These are phyloP conservation scores for Xylota segnis DNA, from an alignment of 2,888 invertebrate species.

Conservation along the genomic window DNA sequence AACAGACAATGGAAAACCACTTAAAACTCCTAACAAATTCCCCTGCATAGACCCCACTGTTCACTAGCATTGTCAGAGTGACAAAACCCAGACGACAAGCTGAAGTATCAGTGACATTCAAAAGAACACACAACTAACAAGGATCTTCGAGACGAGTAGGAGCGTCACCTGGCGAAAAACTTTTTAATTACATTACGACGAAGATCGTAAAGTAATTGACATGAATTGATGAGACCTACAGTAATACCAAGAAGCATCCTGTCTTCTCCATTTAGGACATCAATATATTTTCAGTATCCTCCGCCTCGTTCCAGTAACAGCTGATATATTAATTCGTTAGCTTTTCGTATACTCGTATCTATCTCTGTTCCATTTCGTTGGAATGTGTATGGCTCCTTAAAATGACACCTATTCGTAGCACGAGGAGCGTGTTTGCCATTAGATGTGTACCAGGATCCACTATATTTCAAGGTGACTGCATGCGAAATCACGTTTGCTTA, in stretches of 20 bases:
- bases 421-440: slow-evolving; percentile 55
- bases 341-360: slow-evolving; percentile 3
- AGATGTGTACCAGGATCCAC: slow-evolving; percentile 11
- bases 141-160: background rate
- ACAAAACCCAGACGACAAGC: slow-evolving; percentile 23
- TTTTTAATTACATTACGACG: slow-evolving; percentile 73
- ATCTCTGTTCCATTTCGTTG: background rate
- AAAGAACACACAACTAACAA: slow-evolving; percentile 19
- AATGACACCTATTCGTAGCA: slow-evolving; percentile 31
- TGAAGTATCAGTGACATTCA: slow-evolving; percentile 18
- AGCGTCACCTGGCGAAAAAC: slow-evolving; percentile 54
- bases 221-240: slow-evolving; percentile 55
- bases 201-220: slow-evolving; percentile 72
- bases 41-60: slow-evolving; percentile 12
- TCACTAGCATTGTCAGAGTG: background rate
- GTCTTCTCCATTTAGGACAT: slow-evolving; percentile 27
- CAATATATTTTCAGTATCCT: slow-evolving; percentile 43
- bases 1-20: too few species aligned
- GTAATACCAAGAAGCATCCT: background rate
- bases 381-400: slow-evolving; percentile 22
- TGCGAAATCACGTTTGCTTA: slow-evolving; percentile 70
- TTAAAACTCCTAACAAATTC: background rate
- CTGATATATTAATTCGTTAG: slow-evolving; percentile 45
- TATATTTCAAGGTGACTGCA: slow-evolving; percentile 21
- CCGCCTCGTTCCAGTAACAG: too few species aligned